A percentile compares a stretch with the other conserved stretches of the same genome.
These are phyloP conservation scores for Eulemur macaco DNA, from an alignment of 2,113 vertebrate species.

Conservation along the genomic window DNA sequence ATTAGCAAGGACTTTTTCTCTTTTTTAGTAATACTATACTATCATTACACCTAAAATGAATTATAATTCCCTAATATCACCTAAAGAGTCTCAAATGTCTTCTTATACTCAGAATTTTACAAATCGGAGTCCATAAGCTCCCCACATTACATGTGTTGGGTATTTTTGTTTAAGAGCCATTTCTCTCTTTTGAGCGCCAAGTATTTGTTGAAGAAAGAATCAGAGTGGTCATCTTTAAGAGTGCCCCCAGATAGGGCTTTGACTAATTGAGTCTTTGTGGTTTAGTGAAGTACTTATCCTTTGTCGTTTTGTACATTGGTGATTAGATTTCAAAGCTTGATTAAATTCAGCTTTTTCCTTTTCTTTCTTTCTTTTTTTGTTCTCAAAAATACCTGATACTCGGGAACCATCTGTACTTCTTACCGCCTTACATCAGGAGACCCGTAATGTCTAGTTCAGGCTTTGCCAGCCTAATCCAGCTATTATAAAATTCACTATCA, in stretches of 20 bases:
- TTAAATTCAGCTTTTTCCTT: neutral
- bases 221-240: neutral
- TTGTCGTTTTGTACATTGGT: neutral
- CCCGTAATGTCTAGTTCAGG: neutral
- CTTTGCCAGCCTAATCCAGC: neutral
- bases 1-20: neutral
- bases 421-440: neutral
- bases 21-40: neutral
- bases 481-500: neutral
- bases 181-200: neutral
- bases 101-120: neutral
- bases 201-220: neutral
- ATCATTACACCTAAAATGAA: neutral
- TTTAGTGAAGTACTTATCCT: neutral
- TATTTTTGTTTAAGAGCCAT: neutral
- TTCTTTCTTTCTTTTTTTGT: neutral
- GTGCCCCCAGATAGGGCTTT: neutral
- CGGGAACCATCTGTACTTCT: neutral
- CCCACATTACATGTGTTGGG: neutral
- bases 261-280: neutral
- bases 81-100: neutral
- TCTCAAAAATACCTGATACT: neutral
- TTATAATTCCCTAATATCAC: neutral
- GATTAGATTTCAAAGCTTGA: neutral
- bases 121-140: neutral